A percentile compares a stretch with the other conserved stretches of the same genome.
These are phyloP conservation scores for Drosophila mauritiana DNA, from an alignment of 1,140 invertebrate genomes.

Conservation along the genomic window DNA sequence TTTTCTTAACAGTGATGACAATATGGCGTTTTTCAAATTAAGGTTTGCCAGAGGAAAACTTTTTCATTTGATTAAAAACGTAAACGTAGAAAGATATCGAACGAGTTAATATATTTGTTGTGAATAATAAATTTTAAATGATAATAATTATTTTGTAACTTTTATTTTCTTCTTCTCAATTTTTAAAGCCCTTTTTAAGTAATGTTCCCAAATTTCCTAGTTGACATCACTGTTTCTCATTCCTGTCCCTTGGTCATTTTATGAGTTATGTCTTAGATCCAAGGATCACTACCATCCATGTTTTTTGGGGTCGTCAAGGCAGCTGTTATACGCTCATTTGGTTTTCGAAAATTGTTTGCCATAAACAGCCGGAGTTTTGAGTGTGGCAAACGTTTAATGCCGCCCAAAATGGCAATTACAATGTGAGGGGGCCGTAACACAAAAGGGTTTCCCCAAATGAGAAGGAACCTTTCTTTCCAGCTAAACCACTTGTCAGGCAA, in stretches of 20 bases:
- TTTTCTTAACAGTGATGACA: constrained; percentile 12
- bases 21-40: not conserved
- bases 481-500: constrained; percentile 59
- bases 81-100: too few species aligned
- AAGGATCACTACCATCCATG: constrained; percentile 19
- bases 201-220: too few species aligned
- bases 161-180: not conserved
- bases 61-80: too few species aligned
- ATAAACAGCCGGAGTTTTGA: constrained; percentile 58
- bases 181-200: not conserved
- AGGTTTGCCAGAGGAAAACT: too few species aligned
- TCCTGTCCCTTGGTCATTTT: constrained; percentile 42
- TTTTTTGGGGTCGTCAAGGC: constrained; percentile 37
- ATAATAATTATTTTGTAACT: too few species aligned
- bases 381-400: constrained; percentile 73
- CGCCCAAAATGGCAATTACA: constrained; percentile 76
- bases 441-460: constrained; percentile 38
- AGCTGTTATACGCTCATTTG: constrained; percentile 74
- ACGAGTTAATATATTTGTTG: too few species aligned
- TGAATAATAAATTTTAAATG: too few species aligned
- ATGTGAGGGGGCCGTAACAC: constrained; percentile 42
- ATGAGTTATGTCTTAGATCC: constrained; percentile 55
- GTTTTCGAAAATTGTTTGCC: constrained; percentile 67
- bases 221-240: constrained; percentile 10
- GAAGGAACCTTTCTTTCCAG: constrained; percentile 47